A percentile compares a stretch with the other conserved stretches of the same genome.
phyloP scores from a whole-genome alignment of 2,113 vertebrate genomes.

The Saguinus imperator region DNA sequence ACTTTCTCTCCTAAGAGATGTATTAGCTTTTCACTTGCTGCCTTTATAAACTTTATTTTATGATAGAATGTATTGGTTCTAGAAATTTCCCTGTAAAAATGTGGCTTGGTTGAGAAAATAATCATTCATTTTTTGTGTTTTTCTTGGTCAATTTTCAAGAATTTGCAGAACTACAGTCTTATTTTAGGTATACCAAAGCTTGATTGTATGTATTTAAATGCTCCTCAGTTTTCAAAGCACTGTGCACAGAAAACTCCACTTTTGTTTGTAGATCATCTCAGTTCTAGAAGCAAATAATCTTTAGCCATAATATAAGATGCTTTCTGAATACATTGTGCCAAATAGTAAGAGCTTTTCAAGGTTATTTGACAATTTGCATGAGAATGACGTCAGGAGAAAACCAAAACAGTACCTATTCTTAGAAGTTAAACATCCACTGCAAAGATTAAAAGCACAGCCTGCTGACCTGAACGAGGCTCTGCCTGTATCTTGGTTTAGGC shows the following conservation, averaged over 20 bases:
- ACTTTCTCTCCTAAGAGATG: not conserved
- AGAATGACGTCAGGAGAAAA: not conserved
- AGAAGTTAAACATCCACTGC: not conserved
- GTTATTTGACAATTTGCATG: not conserved
- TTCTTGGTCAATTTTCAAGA: constrained; percentile 47
- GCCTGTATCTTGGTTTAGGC: fast-evolving
- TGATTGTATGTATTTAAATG: not conserved
- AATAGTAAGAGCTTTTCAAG: not conserved
- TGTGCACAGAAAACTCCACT: not conserved
- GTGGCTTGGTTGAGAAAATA: not conserved
- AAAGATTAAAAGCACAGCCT: not conserved
- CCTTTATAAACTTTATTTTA: not conserved
- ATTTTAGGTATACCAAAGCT: not conserved
- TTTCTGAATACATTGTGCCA: not conserved
- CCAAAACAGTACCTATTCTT: not conserved
- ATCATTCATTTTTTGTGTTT: constrained; percentile 18
- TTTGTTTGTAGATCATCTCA: not conserved
- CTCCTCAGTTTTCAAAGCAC: not conserved
- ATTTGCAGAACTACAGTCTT: not conserved
- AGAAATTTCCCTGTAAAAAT: constrained; percentile 40
- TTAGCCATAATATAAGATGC: not conserved
- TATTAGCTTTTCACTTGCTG: not conserved
- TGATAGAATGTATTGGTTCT: constrained; percentile 20
- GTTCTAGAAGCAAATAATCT: not conserved
- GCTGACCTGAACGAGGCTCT: not conserved